Conservation (phyloP, 2,797 vertebrate genomes). For the Rhynchotus rufescens region DNA sequence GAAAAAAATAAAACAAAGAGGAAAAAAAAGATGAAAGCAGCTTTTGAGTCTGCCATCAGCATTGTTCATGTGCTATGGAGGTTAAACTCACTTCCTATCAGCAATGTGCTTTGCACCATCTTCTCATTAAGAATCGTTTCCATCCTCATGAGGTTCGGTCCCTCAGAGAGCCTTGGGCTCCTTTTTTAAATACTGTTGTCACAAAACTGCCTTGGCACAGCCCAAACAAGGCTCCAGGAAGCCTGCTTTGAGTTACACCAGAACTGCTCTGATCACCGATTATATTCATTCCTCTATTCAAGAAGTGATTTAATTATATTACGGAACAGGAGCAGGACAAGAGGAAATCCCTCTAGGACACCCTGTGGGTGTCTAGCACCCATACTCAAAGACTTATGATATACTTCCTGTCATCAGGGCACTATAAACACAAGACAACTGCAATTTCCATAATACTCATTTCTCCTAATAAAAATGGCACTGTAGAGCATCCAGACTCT, state of each 20-base stretch:
- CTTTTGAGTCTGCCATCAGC: background rate
- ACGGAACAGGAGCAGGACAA: background rate
- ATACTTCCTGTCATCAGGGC: conserved; percentile 7
- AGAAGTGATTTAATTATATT: background rate
- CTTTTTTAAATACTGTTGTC: background rate
- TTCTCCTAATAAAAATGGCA: background rate
- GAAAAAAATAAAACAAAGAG: background rate
- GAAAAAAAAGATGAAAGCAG: background rate
- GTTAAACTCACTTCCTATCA: accelerated
- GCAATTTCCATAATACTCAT: background rate
- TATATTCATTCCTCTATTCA: background rate
- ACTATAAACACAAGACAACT: conserved; percentile 14
- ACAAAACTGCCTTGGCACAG: background rate
- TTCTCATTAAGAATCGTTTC: background rate
- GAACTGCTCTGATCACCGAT: background rate
- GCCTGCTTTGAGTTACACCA: background rate
- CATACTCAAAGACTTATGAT: background rate
- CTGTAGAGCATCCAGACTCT: background rate
- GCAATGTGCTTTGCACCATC: background rate
- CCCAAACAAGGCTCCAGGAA: background rate
- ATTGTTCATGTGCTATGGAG: background rate
- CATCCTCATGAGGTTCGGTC: background rate
- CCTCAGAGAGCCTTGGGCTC: background rate
- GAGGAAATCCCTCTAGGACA: background rate
- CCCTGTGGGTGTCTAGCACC: background rate